Conservation (phyloP, 2,113 vertebrate genomes). For the Rhineura floridana region DNA sequence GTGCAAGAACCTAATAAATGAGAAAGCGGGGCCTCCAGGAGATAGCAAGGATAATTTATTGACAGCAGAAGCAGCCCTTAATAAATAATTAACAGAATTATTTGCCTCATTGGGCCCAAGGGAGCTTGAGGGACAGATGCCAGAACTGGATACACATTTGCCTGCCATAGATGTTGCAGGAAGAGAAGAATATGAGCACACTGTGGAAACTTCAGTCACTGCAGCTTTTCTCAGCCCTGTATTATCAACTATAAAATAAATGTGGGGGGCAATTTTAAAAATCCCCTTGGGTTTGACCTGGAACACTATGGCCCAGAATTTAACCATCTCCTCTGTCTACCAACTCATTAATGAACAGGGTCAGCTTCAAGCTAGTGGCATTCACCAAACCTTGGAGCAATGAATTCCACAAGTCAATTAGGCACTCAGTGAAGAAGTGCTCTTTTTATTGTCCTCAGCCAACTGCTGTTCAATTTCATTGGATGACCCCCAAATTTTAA, state of each 20-base stretch:
- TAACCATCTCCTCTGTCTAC: neutral
- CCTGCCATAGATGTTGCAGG: conserved; percentile 29
- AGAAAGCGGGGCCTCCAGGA: conserved; percentile 57
- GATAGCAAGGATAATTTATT: conserved; percentile 68
- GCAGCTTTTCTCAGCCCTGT: neutral
- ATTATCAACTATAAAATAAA: neutral
- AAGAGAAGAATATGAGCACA: neutral
- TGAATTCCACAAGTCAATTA: neutral
- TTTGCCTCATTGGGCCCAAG: conserved; percentile 70
- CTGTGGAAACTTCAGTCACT: neutral
- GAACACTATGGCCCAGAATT: neutral
- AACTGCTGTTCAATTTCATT: neutral
- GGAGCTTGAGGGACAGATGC: conserved; percentile 64
- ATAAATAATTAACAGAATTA: conserved; percentile 76
- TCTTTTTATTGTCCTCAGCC: neutral
- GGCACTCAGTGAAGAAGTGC: neutral
- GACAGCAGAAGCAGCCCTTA: conserved; percentile 66
- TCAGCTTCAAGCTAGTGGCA: neutral
- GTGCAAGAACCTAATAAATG: conserved; percentile 52
- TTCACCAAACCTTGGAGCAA: neutral
- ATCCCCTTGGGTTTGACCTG: no score
- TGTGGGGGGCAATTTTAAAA: no score
- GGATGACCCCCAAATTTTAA: neutral
- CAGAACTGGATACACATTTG: conserved; percentile 49
- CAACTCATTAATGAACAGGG: neutral